phyloP scores from a whole-genome alignment of 2,888 invertebrate species.

The Endomychus coccineus region DNA sequence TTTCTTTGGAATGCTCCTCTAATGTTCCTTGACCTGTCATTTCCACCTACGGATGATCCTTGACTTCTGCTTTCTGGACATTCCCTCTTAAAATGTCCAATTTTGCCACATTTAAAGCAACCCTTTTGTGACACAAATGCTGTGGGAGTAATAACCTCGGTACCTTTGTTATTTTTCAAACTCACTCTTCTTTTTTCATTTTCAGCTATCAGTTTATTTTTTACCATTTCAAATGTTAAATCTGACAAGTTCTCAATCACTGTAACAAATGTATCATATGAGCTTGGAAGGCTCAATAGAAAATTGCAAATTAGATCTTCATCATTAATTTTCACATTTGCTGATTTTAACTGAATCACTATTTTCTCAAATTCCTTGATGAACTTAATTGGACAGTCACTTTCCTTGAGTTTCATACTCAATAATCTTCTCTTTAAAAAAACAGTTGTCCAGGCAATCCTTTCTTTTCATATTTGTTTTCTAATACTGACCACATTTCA shows the following conservation, averaged over 20 bases:
- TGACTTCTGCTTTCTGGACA: constrained; percentile 1
- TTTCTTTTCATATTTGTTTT: constrained; percentile 12
- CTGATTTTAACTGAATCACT: constrained; percentile 3
- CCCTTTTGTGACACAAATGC: constrained; percentile 4
- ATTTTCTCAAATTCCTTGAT: constrained; percentile 4
- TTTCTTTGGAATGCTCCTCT: too few relatives aligned
- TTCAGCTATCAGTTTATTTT: constrained; percentile 7
- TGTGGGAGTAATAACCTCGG: background rate
- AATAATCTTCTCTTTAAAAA: constrained; percentile 12
- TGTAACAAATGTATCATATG: constrained; percentile 6
- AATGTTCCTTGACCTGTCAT: background rate
- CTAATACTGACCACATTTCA: constrained; percentile 10
- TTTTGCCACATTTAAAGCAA: constrained; percentile 8
- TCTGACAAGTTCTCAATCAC: constrained; percentile 8
- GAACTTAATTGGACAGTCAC: constrained; percentile 1
- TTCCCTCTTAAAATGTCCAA: constrained; percentile 6
- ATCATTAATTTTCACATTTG: constrained; percentile 1
- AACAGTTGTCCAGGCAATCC: constrained; percentile 9
- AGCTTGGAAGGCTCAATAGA: constrained; percentile 2
- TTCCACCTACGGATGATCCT: background rate
- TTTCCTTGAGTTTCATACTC: constrained; percentile 11
- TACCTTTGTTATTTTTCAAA: constrained; percentile 4
- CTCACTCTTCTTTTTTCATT: constrained; percentile 9
- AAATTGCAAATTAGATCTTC: constrained; percentile 4
- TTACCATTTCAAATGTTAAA: constrained; percentile 7